Percentiles rank a stretch among this genome's conserved stretches.
phyloP scores from a whole-genome alignment of 2,113 vertebrate species.

The Brevimyrus niger region DNA sequence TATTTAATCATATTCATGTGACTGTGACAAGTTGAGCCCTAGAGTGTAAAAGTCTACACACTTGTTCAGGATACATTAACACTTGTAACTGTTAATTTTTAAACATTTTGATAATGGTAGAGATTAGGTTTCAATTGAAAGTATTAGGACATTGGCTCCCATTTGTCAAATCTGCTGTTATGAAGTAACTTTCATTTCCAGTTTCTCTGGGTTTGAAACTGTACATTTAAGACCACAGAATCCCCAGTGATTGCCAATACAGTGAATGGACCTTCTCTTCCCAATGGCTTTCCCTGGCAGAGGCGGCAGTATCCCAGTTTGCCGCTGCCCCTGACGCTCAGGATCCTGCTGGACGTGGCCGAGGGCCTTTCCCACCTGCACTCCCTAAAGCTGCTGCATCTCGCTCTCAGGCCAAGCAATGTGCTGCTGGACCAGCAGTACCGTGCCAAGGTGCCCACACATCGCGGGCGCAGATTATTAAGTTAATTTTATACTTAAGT shows the following conservation, averaged over 20 bases:
- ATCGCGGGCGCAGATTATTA: neutral
- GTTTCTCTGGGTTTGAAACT: neutral
- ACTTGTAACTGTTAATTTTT: neutral
- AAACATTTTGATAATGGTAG: neutral
- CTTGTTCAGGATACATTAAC: neutral
- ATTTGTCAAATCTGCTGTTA: neutral
- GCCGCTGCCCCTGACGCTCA: conserved; percentile 43
- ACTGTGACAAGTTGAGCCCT: neutral
- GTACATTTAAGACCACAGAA: neutral
- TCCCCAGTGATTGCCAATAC: neutral
- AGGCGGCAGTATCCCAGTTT: conserved; percentile 47
- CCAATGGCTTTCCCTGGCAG: conserved; percentile 33
- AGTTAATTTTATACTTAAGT: neutral
- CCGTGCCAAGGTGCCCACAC: conserved; percentile 54
- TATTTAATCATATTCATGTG: neutral
- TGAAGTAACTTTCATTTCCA: neutral
- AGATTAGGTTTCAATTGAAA: neutral
- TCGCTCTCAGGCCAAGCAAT: conserved; percentile 57
- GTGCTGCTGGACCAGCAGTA: conserved; percentile 54
- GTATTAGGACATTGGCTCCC: neutral
- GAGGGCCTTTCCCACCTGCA: conserved; percentile 57
- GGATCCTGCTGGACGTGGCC: conserved; percentile 52
- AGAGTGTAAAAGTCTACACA: neutral
- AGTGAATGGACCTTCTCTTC: neutral
- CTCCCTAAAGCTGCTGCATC: conserved; percentile 40